Percentiles rank a stretch among this genome's conserved stretches.
phyloP scores from a whole-genome alignment of 2,113 vertebrate species.

The Harpagus bidentatus region DNA sequence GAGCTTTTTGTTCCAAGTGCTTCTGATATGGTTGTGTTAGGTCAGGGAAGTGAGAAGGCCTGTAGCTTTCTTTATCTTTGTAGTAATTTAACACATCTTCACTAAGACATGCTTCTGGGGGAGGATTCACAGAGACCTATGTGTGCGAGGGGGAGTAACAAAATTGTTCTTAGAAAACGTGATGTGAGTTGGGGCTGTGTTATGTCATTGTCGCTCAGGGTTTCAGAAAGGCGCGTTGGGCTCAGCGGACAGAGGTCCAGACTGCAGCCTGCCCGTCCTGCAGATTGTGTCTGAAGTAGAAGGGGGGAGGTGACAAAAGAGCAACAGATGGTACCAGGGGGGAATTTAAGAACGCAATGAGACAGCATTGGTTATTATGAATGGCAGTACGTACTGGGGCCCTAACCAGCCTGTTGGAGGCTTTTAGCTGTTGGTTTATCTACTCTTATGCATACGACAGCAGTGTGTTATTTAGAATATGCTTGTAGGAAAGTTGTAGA shows the following conservation, averaged over 20 bases:
- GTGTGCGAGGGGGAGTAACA: not conserved
- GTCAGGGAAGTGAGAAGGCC: not conserved
- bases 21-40: not conserved
- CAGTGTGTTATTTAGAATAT: not conserved
- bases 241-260: not conserved
- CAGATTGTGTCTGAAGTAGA: not conserved
- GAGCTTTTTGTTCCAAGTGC: not conserved
- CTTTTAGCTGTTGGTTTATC: not conserved
- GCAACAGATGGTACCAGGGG: not conserved
- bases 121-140: rapidly evolving
- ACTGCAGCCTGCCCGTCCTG: not conserved
- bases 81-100: not conserved
- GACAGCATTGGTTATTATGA: rapidly evolving
- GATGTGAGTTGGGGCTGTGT: not conserved
- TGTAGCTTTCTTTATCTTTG: not conserved
- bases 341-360: not conserved
- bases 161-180: rapidly evolving
- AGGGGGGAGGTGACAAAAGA: not conserved
- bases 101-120: rapidly evolving
- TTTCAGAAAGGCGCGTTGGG: not conserved
- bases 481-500: not conserved
- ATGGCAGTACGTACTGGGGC: not conserved
- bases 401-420: not conserved
- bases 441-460: not conserved
- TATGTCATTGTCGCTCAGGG: rapidly evolving